Conservation (phyloP, 2,888 invertebrate genomes). For the Nemotelus pantherinus region DNA sequence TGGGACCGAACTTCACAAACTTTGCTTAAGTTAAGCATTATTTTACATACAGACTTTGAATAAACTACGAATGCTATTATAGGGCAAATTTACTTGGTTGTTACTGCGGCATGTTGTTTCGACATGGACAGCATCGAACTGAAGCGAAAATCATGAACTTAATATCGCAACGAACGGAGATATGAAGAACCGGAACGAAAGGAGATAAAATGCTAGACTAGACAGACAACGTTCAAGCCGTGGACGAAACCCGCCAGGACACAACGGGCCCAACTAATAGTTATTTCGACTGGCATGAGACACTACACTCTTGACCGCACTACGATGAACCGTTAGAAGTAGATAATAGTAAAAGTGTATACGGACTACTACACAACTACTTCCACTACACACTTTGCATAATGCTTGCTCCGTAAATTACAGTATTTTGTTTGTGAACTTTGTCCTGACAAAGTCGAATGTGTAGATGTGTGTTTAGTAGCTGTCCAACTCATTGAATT, state of each 20-base stretch:
- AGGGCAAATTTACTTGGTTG: slow-evolving; percentile 33
- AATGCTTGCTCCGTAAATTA: slow-evolving; percentile 33
- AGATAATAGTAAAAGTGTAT: slow-evolving; percentile 28
- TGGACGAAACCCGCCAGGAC: neutral
- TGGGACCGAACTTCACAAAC: neutral
- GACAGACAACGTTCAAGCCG: neutral
- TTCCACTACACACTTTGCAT: slow-evolving; percentile 20
- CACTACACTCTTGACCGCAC: neutral
- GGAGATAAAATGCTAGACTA: slow-evolving; percentile 1
- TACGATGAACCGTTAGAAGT: slow-evolving; percentile 27
- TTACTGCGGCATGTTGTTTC: slow-evolving; percentile 40
- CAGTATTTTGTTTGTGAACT: slow-evolving; percentile 35
- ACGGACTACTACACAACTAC: neutral
- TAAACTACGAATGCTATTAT: slow-evolving; percentile 21
- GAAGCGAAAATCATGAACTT: slow-evolving; percentile 31
- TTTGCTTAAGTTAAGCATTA: slow-evolving; percentile 14
- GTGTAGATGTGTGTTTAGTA: neutral
- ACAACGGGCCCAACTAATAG: slow-evolving; percentile 30
- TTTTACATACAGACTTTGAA: slow-evolving; percentile 33
- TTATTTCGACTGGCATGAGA: slow-evolving; percentile 18
- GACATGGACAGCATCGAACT: slow-evolving; percentile 29
- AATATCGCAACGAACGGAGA: slow-evolving; percentile 14
- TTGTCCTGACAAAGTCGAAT: slow-evolving; percentile 4
- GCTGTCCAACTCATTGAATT: neutral
- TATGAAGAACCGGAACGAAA: neutral